Evolutionary conservation across 2,113 vertebrate genomes (phyloP).

Genomic region (Ibidorhyncha struthersii): DNA sequence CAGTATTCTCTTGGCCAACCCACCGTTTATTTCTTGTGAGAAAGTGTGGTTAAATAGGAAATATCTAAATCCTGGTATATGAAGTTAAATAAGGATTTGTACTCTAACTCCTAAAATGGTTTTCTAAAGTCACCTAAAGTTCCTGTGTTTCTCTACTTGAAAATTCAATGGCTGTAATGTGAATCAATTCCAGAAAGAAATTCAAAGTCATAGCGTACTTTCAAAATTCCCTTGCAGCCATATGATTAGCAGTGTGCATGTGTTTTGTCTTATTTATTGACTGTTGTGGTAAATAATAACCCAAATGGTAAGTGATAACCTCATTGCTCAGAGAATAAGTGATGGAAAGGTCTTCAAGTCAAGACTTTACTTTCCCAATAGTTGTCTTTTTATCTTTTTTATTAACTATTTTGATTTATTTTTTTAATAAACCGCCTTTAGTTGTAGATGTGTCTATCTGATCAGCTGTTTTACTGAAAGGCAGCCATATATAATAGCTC

Average conservation of each 20-base stretch:
- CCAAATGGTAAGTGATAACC: neutral
- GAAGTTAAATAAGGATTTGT: neutral
- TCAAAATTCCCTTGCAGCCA: neutral
- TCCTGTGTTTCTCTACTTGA: neutral
- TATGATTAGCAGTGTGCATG: neutral
- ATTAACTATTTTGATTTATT: neutral
- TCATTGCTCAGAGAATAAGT: neutral
- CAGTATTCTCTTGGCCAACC: neutral
- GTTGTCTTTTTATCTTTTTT: neutral
- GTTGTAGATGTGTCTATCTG: neutral
- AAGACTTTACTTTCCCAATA: neutral
- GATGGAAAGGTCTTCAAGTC: neutral
- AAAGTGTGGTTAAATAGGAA: neutral
- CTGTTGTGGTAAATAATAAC: neutral
- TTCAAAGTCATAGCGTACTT: neutral
- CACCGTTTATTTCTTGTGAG: neutral
- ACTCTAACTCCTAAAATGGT: neutral
- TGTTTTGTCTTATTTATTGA: neutral
- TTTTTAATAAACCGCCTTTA: neutral
- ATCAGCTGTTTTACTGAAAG: neutral
- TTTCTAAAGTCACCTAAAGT: neutral
- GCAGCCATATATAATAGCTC: neutral
- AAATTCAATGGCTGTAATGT: neutral
- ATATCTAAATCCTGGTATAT: neutral
- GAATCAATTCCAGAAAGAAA: neutral